Evolutionary conservation across 2,797 vertebrate genomes (phyloP).

Genomic region (Enteromius fasciolatus): DNA sequence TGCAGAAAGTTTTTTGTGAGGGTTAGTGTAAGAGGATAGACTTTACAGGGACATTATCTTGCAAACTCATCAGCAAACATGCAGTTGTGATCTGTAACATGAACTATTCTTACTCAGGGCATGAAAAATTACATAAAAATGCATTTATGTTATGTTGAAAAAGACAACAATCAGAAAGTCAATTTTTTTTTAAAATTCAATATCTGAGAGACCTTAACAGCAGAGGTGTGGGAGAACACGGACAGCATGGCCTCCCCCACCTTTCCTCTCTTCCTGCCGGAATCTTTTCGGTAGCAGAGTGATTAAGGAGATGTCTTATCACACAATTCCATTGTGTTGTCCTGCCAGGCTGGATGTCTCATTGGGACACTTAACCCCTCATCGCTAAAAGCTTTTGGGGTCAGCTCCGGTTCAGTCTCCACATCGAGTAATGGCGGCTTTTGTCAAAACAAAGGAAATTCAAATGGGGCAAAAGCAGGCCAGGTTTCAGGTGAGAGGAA

Average conservation of each 20-base stretch:
- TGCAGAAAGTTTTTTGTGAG: not conserved
- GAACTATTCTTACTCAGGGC: not conserved
- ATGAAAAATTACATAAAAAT: not conserved
- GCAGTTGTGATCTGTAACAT: not conserved
- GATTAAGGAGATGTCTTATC: slow-evolving; percentile 44
- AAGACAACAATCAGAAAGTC: not conserved
- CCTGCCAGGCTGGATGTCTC: slow-evolving; percentile 64
- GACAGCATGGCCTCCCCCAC: slow-evolving; percentile 3
- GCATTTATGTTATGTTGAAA: not conserved
- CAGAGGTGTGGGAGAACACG: slow-evolving; percentile 14
- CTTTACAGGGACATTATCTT: not conserved
- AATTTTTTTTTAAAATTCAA: not conserved
- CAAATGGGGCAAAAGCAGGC: slow-evolving; percentile 60
- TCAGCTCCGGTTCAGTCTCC: slow-evolving; percentile 70
- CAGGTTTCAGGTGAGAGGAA: slow-evolving; percentile 57
- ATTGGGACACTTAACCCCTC: slow-evolving; percentile 77
- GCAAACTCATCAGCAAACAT: not conserved
- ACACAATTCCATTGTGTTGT: slow-evolving; percentile 57
- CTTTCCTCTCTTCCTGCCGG: slow-evolving; percentile 26
- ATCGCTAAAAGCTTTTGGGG: slow-evolving; percentile 76
- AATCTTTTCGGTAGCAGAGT: slow-evolving; percentile 33
- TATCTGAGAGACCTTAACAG: not conserved
- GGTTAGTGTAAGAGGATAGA: not conserved
- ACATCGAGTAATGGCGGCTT: slow-evolving; percentile 69
- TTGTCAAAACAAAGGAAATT: slow-evolving; percentile 74